Base-by-base conservation (phyloP, 2,113 vertebrate species). In the Peromyscus leucopus region DNA sequence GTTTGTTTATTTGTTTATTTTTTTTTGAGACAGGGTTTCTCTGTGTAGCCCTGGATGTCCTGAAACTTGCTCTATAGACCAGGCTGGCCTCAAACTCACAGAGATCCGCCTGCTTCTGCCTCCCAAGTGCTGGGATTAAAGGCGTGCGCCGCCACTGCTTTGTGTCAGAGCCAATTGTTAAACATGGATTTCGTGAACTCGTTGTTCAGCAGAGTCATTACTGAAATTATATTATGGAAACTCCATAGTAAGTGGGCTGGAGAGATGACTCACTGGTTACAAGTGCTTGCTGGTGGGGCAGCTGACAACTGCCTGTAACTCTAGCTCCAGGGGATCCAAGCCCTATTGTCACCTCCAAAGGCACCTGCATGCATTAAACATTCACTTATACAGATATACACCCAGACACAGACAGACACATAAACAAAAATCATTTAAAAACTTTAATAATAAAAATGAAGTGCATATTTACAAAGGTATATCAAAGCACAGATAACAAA, bases 381-480 rank as follows among this genome's bases (percentile, higher is more conserved):
- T 8, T 84, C 61, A 85, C 59, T 19, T 63, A 63, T 11, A 61
- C n/a, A 28, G 7, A 42, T 36, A 63, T 2, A 15, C 55, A 83
- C 33, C n/a, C 46, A 48, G 46, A 80, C 28, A 78, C 21, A 84
- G 55, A 63, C 59, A 26, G 13, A 48, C 16, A 86, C 16, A 67
- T 48, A 67, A 33, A 86, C 46, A 48, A 21, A 11, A 48, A 65
- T 67, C 12, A 33, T 7, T 86, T 46, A 22, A 67, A 86, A 67
- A 48, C 24, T 31, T 85, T 46, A 39, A 86, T 46, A 72, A 26
- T 55, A n/a, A 72, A 55, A 36, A 67, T 21, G 71, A 94, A 93
- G 22, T 93, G 76, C 61, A 39, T 71, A 91, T 91, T 93, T 63
- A 39, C 55, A 69, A 92, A 93, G 69, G 46, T 76, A 36, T 39